A percentile compares a stretch with the other conserved stretches of the same genome.
Conservation (phyloP, 1,140 invertebrate genomes). For the Ditylenchus dipsaci region DNA sequence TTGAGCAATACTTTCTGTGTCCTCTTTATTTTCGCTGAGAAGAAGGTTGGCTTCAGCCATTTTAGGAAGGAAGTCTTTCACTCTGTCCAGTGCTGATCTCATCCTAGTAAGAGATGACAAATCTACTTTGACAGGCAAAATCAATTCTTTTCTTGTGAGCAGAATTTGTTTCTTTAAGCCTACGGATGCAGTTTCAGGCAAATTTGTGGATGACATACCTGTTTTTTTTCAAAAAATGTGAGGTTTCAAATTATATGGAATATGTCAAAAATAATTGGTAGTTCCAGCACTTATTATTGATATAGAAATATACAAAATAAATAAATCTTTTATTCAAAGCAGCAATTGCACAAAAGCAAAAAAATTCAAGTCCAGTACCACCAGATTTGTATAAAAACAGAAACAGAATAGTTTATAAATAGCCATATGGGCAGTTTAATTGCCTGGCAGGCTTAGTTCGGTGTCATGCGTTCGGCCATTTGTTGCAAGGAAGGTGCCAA, state of each 20-base stretch:
- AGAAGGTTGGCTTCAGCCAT: constrained; percentile 15
- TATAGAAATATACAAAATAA: neutral
- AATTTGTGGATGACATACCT: neutral
- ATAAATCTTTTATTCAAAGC: neutral
- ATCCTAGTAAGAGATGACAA: neutral
- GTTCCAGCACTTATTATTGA: too few species aligned
- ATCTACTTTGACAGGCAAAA: neutral
- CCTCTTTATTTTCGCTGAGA: constrained; percentile 2
- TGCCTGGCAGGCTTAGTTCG: neutral
- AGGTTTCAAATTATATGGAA: too few species aligned
- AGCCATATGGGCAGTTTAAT: too few species aligned
- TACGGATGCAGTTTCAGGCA: neutral
- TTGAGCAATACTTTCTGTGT: neutral
- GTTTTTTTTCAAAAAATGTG: neutral
- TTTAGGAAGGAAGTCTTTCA: constrained; percentile 16
- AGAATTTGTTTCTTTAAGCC: neutral
- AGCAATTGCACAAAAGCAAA: too few species aligned
- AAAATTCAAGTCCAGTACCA: too few species aligned
- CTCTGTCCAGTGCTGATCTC: constrained; percentile 9
- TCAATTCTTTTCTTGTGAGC: neutral
- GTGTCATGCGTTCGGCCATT: neutral
- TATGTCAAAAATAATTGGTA: too few species aligned
- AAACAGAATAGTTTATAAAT: too few species aligned
- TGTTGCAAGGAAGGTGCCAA: neutral
- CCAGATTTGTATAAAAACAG: too few species aligned